Percentiles rank a stretch among this genome's conserved stretches.
Evolutionary conservation across 2,113 vertebrate species (phyloP).

Genomic region (Bubo blakistoni): DNA sequence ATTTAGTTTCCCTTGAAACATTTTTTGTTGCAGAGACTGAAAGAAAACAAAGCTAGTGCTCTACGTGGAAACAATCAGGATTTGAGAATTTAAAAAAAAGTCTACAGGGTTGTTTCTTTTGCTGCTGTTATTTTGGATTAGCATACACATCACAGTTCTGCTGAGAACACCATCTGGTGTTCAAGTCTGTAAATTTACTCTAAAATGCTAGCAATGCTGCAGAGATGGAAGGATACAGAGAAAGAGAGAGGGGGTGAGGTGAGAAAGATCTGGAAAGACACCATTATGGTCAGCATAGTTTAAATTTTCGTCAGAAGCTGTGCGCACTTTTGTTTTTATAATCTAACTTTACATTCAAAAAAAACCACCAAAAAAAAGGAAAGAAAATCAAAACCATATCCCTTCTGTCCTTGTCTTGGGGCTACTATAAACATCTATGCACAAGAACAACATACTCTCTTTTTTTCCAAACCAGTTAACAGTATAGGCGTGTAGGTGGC

Average conservation of each 20-base stretch:
- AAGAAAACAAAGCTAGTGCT: slow-evolving; percentile 51
- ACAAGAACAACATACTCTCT: slow-evolving; percentile 81
- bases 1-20: slow-evolving; percentile 47
- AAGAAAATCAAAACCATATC: neutral
- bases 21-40: slow-evolving; percentile 62
- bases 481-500: slow-evolving; percentile 89
- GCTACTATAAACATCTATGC: slow-evolving; percentile 82
- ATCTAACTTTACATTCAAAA: slow-evolving; percentile 85
- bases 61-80: slow-evolving; percentile 27
- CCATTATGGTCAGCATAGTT: slow-evolving; percentile 67
- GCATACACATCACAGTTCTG: slow-evolving; percentile 67
- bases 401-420: slow-evolving; percentile 77
- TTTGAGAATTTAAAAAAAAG: slow-evolving; percentile 9
- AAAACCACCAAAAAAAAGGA: neutral
- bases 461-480: slow-evolving; percentile 80
- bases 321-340: slow-evolving; percentile 88
- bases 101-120: slow-evolving; percentile 29
- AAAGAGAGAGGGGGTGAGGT: slow-evolving; percentile 31
- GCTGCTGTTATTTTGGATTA: slow-evolving; percentile 55
- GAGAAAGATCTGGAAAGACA: slow-evolving; percentile 59
- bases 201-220: slow-evolving; percentile 46
- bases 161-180: slow-evolving; percentile 55
- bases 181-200: slow-evolving; percentile 60
- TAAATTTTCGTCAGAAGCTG: slow-evolving; percentile 90
- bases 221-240: slow-evolving; percentile 50